A percentile compares a stretch with the other conserved stretches of the same genome.
Evolutionary conservation across 2,797 vertebrate genomes (phyloP).

Genomic region (Darevskia nairensis): DNA sequence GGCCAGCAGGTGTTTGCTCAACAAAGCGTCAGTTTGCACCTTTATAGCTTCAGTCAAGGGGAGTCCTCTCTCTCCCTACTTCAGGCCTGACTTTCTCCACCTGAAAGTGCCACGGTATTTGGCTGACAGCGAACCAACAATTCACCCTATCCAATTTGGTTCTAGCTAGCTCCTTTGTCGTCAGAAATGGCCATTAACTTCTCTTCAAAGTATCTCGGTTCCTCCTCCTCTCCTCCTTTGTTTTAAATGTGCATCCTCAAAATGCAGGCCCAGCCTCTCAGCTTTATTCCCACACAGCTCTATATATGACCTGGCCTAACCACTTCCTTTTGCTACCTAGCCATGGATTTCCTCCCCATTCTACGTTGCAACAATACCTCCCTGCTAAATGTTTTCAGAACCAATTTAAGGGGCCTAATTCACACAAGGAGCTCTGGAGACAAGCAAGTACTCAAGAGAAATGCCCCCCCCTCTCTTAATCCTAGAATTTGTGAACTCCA

Average conservation of each 20-base stretch:
- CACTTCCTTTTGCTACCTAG: neutral
- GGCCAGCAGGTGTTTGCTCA: neutral
- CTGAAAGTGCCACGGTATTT: neutral
- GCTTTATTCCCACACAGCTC: neutral
- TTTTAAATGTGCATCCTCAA: neutral
- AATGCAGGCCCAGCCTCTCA: neutral
- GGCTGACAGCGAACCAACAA: neutral
- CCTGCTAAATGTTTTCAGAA: neutral
- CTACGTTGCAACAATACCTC: neutral
- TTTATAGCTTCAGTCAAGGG: no score
- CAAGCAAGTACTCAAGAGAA: no score
- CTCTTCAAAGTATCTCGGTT: neutral
- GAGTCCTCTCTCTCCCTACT: neutral
- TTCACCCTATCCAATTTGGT: neutral
- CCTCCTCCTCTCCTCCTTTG: no score
- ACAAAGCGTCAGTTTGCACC: neutral
- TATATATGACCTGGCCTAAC: neutral
- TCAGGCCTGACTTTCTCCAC: neutral
- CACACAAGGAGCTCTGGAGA: neutral
- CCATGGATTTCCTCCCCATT: neutral
- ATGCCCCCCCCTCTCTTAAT: no score
- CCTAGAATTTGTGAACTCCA: no score
- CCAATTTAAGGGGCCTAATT: neutral
- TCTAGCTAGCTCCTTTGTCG: neutral
- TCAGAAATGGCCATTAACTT: neutral